Conservation (phyloP, 92 coral and sea anemone genomes). For the Zoanthus sansibaricus region DNA sequence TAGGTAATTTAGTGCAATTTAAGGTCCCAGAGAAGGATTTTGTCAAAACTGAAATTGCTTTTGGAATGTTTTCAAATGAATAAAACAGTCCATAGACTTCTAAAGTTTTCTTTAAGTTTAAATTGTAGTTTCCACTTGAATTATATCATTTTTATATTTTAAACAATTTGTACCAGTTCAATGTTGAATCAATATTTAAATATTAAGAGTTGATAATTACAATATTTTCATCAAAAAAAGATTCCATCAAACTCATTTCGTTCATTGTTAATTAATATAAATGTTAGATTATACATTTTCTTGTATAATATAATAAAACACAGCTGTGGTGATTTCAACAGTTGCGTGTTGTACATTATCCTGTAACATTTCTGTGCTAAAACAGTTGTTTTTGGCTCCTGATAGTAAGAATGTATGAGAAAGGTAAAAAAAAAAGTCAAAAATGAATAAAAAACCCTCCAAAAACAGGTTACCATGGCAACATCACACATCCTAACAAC, state of each 20-base stretch:
- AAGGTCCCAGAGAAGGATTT: neutral
- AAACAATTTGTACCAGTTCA: no score
- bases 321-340: neutral
- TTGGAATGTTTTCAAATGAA: neutral
- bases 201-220: no score
- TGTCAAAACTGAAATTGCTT: neutral
- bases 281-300: neutral
- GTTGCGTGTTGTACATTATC: neutral
- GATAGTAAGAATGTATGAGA: neutral
- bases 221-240: neutral
- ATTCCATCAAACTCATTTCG: neutral
- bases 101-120: neutral
- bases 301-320: no score
- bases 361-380: neutral
- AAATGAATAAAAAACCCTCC: no score
- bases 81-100: neutral
- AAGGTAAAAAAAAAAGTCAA: no score
- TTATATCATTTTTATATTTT: neutral
- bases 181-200: no score
- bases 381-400: neutral
- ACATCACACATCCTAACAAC: no score
- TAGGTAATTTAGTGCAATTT: neutral
- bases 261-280: neutral
- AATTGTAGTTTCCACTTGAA: neutral
- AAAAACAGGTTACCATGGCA: no score